phyloP scores from a whole-genome alignment of 1,140 invertebrate genomes.

The Caenorhabditis briggsae region DNA sequence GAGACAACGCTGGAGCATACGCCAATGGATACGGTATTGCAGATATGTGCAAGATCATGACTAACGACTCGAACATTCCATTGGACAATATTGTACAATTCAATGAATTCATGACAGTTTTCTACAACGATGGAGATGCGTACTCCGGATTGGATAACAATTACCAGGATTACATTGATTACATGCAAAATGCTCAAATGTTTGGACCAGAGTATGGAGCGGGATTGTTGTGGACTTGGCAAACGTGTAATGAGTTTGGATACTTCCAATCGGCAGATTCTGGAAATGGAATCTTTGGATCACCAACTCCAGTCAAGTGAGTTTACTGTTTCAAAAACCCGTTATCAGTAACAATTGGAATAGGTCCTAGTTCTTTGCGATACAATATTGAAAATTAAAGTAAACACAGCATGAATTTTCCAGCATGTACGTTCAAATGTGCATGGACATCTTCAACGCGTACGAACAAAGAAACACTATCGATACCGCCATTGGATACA shows the following conservation, averaged over 20 bases:
- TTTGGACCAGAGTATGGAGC: constrained; percentile 39
- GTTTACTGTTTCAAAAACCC: constrained; percentile 1
- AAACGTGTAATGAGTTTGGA: constrained; percentile 92
- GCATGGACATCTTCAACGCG: not conserved
- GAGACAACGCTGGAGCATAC: constrained; percentile 57
- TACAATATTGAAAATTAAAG: too few species aligned
- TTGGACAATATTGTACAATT: constrained; percentile 56
- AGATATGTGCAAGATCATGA: constrained; percentile 57
- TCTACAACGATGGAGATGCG: not conserved
- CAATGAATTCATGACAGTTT: constrained; percentile 21
- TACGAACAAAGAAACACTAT: not conserved
- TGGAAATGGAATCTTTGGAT: constrained; percentile 84
- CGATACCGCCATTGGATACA: constrained; percentile 79
- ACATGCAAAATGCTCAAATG: constrained; percentile 26
- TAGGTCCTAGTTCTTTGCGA: too few species aligned
- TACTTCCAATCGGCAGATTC: constrained; percentile 90
- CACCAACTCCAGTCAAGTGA: constrained; percentile 83
- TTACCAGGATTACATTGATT: constrained; percentile 42
- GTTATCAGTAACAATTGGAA: not conserved
- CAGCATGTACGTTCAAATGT: constrained; percentile 48
- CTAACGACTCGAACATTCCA: constrained; percentile 41
- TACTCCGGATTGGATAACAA: constrained; percentile 57
- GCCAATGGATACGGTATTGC: constrained; percentile 48
- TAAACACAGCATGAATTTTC: too few species aligned
- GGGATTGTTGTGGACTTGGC: constrained; percentile 33